A percentile compares a stretch with the other conserved stretches of the same genome.
Conservation (phyloP, 2,797 vertebrate species). For the Paguma larvata region DNA sequence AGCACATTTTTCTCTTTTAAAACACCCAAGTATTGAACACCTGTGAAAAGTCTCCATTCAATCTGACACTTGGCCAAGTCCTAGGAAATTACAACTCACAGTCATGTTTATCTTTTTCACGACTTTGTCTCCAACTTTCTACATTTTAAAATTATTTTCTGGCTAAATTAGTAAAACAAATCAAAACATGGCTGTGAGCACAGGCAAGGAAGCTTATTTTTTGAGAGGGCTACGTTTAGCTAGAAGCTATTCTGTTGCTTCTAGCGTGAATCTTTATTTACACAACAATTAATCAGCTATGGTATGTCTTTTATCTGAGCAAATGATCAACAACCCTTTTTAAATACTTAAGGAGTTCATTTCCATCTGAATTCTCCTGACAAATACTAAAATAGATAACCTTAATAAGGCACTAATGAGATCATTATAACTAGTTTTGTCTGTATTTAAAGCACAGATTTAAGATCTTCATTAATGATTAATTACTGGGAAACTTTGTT, state of each 20-base stretch:
- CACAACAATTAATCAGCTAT: slow-evolving; percentile 69
- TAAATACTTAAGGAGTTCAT: slow-evolving; percentile 73
- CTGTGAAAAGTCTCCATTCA: not conserved
- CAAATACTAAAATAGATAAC: slow-evolving; percentile 81
- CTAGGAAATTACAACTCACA: not conserved
- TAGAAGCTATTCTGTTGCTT: slow-evolving; percentile 28
- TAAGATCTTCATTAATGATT: slow-evolving; percentile 81
- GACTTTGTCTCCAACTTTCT: slow-evolving; percentile 4
- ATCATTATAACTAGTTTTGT: slow-evolving; percentile 79
- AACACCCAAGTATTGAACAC: slow-evolving; percentile 47
- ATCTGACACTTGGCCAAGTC: not conserved
- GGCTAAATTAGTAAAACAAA: slow-evolving; percentile 31
- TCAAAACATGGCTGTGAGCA: not conserved
- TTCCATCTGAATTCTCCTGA: slow-evolving; percentile 79
- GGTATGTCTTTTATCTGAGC: slow-evolving; percentile 62
- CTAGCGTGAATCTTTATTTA: slow-evolving; percentile 67
- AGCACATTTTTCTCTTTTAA: slow-evolving; percentile 28
- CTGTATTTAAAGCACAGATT: slow-evolving; percentile 81
- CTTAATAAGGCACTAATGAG: slow-evolving; percentile 78
- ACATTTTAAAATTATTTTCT: slow-evolving; percentile 32
- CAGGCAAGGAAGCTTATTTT: not conserved
- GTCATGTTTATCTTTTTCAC: not conserved
- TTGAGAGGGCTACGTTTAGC: slow-evolving; percentile 3
- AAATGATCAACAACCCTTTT: slow-evolving; percentile 66
- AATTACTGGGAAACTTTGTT: slow-evolving; percentile 79